phyloP scores from a whole-genome alignment of 2,888 invertebrate species.

The Ligdia adustata region DNA sequence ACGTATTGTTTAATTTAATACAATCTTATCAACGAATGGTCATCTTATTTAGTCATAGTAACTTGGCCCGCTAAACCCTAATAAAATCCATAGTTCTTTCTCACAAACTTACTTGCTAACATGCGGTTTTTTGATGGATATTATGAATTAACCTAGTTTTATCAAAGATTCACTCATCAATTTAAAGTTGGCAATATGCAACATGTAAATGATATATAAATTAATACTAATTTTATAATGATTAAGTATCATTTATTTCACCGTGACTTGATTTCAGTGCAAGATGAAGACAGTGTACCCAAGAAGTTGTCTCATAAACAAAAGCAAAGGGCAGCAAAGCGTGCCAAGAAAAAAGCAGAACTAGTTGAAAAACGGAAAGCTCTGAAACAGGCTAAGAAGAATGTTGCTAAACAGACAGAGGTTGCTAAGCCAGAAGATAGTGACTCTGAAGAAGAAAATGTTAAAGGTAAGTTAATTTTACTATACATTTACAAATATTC shows the following conservation, averaged over 20 bases:
- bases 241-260: too few relatives aligned
- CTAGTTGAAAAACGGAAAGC: slow-evolving; percentile 70
- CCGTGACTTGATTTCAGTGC: slow-evolving; percentile 57
- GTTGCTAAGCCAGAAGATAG: slow-evolving; percentile 52
- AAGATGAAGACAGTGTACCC: slow-evolving; percentile 76
- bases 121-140: not conserved
- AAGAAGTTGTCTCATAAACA: slow-evolving; percentile 88
- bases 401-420: slow-evolving; percentile 62
- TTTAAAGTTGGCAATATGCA: too few relatives aligned
- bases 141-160: too few relatives aligned
- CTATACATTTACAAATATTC: too few relatives aligned
- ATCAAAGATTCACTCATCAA: too few relatives aligned
- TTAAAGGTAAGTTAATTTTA: slow-evolving; percentile 62
- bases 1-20: too few relatives aligned
- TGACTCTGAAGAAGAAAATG: slow-evolving; percentile 55
- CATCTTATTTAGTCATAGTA: too few relatives aligned
- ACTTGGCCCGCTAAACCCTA: too few relatives aligned
- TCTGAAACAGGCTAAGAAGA: slow-evolving; percentile 69
- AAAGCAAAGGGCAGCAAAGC: slow-evolving; percentile 86
- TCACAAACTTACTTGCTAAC: not conserved
- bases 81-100: not conserved
- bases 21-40: too few relatives aligned
- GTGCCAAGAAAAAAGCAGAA: slow-evolving; percentile 81
- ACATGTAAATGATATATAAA: too few relatives aligned
- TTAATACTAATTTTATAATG: too few relatives aligned